Evolutionary conservation across 1,140 invertebrate species (phyloP).

Genomic region (Drosophila ironensis): DNA sequence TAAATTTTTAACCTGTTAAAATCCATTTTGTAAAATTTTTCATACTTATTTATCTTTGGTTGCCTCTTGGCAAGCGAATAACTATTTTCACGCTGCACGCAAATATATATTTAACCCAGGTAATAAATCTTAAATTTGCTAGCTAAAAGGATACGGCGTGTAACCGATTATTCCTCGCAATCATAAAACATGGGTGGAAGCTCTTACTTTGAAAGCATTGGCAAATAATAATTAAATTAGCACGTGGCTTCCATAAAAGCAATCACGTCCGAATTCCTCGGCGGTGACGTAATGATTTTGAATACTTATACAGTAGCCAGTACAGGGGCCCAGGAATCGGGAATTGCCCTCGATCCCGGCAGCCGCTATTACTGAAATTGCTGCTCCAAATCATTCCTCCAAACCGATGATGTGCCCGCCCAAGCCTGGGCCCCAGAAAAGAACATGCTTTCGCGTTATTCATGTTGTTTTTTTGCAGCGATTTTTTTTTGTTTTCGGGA

Average conservation of each 20-base stretch:
- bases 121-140: no score
- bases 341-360: conserved; percentile 62
- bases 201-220: conserved; percentile 16
- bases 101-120: no score
- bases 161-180: no score
- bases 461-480: no score
- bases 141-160: not conserved
- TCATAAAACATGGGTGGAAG: not conserved
- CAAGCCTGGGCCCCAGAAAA: conserved; percentile 10
- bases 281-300: conserved; percentile 63
- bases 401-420: conserved; percentile 56
- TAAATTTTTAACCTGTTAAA: no score
- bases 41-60: no score
- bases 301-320: conserved; percentile 73
- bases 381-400: conserved; percentile 73
- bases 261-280: conserved; percentile 50
- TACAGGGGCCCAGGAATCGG: not conserved
- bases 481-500: conserved; percentile 11
- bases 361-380: conserved; percentile 74
- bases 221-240: conserved; percentile 46
- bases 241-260: conserved; percentile 43
- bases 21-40: no score
- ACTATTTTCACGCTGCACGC: no score
- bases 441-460: conserved; percentile 43
- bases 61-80: not conserved